Conservation (phyloP, 2,797 vertebrate species). For the Muscicapa striata region DNA sequence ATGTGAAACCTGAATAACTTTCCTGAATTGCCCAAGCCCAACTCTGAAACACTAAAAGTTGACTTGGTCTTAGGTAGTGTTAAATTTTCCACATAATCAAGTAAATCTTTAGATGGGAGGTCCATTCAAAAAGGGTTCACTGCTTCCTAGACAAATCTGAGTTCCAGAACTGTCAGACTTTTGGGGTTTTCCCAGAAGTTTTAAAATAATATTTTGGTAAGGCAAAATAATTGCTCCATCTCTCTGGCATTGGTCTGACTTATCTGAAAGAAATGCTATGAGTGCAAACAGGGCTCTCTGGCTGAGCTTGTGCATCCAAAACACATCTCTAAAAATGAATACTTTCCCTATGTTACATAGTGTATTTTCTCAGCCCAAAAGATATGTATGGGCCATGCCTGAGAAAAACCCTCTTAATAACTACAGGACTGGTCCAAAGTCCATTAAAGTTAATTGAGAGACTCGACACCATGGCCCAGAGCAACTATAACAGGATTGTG, state of each 20-base stretch:
- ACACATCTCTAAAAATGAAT: neutral
- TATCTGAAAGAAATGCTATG: neutral
- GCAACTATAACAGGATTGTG: neutral
- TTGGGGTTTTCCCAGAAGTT: neutral
- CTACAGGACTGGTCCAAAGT: neutral
- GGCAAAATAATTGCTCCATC: neutral
- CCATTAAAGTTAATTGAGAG: conserved; percentile 11
- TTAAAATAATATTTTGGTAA: neutral
- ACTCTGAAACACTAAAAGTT: neutral
- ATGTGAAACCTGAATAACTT: neutral
- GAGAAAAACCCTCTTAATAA: neutral
- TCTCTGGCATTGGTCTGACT: neutral
- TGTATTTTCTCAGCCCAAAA: neutral
- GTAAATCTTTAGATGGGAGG: neutral
- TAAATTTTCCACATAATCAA: neutral
- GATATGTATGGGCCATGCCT: neutral
- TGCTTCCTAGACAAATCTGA: neutral
- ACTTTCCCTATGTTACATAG: neutral
- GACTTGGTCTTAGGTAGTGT: neutral
- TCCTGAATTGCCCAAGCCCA: neutral
- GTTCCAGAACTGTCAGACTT: neutral
- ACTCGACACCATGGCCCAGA: neutral
- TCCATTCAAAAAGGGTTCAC: neutral
- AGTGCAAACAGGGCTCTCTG: neutral
- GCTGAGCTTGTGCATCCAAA: neutral